Evolutionary conservation across 2,797 vertebrate species (phyloP), one percentile per base, ranked within the genome.

Genomic region (Chromobotia macracanthus): DNA sequence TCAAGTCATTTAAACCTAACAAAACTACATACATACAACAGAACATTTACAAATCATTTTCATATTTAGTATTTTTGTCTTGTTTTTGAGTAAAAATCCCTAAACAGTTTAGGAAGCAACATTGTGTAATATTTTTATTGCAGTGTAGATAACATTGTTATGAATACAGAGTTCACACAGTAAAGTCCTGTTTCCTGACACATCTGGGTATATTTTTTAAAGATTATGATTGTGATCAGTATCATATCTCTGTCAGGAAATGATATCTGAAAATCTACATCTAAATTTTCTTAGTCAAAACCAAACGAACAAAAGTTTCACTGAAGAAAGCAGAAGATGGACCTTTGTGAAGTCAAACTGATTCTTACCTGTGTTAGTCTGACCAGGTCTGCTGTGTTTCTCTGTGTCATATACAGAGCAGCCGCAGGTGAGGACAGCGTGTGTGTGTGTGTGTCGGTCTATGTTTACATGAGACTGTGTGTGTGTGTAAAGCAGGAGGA

Each of bases 401-500:
- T 72, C 56, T 35, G 31, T 64, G 58, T 79, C 55, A 69, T 77
- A 51, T 35, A 41, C 15, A 44, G 8, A 69, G 66, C 65, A 61
- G 55, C 55, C 9, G 51, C 77, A 83, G 83, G 67, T 80, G 81
- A 66, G 44, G 65, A 83, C 16, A 13, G 77, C 11, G 41, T 13
- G 10, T 61, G 10, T 73, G 28, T 51, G n/a, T 70, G 38, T 64
- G 44, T 38, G 46, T 75, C n/a, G n/a, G 23, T 63, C 0, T 73
- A 18, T 73, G n/a, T 61, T 56, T 53, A 31, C 46, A 48, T 35
- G 21, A 28, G 56, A 25, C 6, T 3, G 23, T 65, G 63, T 38
- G 23, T 35, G 41, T 53, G 60, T 38, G 41, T 61, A 9, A 21
- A 48, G 31, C 41, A 16, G 13, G 58, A 50, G 84, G 75, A 72